phyloP scores from a whole-genome alignment of 2,797 vertebrate genomes.

The Trichosurus vulpecula region DNA sequence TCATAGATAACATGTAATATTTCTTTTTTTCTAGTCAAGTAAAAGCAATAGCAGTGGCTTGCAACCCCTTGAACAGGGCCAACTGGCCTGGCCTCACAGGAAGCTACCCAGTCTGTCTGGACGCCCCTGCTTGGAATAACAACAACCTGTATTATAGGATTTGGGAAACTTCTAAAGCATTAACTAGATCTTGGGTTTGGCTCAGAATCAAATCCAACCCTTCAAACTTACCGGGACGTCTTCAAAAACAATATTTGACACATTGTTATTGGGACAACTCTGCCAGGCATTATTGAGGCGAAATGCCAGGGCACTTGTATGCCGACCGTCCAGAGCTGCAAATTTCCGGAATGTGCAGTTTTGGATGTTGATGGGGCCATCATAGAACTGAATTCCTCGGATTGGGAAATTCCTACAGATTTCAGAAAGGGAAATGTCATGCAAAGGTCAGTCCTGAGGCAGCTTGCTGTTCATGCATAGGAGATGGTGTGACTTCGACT shows the following conservation, averaged over 20 bases:
- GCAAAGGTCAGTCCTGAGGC: accelerated
- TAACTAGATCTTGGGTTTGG: background rate
- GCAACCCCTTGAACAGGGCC: background rate
- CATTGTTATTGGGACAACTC: constrained; percentile 97
- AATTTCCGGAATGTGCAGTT: constrained; percentile 98
- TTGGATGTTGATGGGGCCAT: constrained; percentile 95
- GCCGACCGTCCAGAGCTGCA: constrained; percentile 91
- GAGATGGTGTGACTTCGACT: background rate
- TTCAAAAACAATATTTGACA: constrained; percentile 90
- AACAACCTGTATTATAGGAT: background rate
- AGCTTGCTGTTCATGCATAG: background rate
- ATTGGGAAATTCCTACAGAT: constrained; percentile 92
- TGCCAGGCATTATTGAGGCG: constrained; percentile 99
- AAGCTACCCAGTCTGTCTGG: constrained; percentile 23
- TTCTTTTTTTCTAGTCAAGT: background rate
- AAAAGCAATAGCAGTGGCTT: background rate
- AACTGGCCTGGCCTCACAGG: background rate
- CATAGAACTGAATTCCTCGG: constrained; percentile 96
- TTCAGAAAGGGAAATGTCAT: background rate
- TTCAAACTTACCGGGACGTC: constrained; percentile 91
- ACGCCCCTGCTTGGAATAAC: constrained; percentile 33
- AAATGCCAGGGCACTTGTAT: constrained; percentile 96
- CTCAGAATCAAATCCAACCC: background rate
- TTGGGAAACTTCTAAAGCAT: constrained; percentile 42
- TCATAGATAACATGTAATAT: background rate